These are phyloP conservation scores for Cantharis rufa DNA, from an alignment of 2,888 invertebrate species.

Conservation along the genomic window DNA sequence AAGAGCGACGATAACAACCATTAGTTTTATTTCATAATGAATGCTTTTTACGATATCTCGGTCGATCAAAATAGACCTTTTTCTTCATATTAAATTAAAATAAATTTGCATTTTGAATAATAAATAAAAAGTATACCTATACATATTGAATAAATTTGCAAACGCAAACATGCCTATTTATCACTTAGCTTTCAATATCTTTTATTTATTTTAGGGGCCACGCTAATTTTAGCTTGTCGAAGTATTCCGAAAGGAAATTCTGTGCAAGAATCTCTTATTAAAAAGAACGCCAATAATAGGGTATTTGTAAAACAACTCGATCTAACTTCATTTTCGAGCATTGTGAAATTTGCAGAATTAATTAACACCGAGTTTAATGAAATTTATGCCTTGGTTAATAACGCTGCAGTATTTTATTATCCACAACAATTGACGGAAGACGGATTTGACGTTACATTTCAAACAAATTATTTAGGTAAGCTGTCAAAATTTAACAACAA, in stretches of 20 bases:
- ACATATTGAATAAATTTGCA: not conserved
- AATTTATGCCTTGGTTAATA: constrained; percentile 58
- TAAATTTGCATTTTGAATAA: not conserved
- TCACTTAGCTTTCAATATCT: not conserved
- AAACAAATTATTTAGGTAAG: constrained; percentile 61
- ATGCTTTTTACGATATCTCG: too few species aligned
- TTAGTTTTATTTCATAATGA: too few species aligned
- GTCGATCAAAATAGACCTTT: too few species aligned
- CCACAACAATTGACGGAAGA: constrained; percentile 58
- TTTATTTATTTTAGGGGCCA: constrained; percentile 52
- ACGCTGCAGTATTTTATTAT: constrained; percentile 61
- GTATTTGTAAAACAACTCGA: constrained; percentile 51
- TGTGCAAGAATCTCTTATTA: constrained; percentile 45
- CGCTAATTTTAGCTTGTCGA: constrained; percentile 62
- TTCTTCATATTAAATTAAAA: too few species aligned
- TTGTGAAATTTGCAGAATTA: constrained; percentile 48
- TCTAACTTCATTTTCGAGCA: constrained; percentile 51
- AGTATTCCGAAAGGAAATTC: constrained; percentile 54
- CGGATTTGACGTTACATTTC: constrained; percentile 60
- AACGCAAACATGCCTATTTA: not conserved
- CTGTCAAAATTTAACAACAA: not conserved
- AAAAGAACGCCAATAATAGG: constrained; percentile 36
- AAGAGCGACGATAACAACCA: too few species aligned
- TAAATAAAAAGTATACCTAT: not conserved
- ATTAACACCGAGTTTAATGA: constrained; percentile 49